Percentiles rank a stretch among this genome's conserved stretches.
phyloP scores from a whole-genome alignment of 2,888 invertebrate species.

The Herminia tarsipennalis region DNA sequence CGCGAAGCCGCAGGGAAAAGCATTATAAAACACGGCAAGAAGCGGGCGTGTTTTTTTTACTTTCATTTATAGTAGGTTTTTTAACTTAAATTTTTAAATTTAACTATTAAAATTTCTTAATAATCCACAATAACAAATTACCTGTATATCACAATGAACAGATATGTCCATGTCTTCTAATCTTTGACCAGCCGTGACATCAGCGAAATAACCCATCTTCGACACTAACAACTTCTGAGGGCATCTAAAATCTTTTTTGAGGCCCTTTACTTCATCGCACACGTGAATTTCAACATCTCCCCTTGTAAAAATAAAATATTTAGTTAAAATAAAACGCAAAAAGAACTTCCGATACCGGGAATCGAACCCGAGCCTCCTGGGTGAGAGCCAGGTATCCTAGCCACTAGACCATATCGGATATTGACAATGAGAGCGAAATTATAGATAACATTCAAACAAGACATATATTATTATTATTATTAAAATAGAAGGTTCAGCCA shows the following conservation, averaged over 20 bases:
- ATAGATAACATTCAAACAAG: background rate
- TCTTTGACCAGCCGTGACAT: constrained; percentile 92
- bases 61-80: no score
- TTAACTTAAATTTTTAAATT: no score
- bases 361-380: constrained; percentile 87
- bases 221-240: constrained; percentile 93
- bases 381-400: constrained; percentile 90
- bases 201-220: constrained; percentile 98
- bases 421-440: constrained; percentile 33
- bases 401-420: constrained; percentile 87
- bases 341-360: constrained; percentile 84
- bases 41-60: no score
- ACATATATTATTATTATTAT: no score
- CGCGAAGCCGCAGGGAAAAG: no score
- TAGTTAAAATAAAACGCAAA: no score
- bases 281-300: constrained; percentile 97
- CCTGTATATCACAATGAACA: constrained; percentile 97
- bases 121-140: constrained; percentile 56
- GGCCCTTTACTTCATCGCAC: constrained; percentile 96
- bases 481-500: no score
- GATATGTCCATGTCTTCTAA: constrained; percentile 98
- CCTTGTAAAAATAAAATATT: constrained; percentile 68
- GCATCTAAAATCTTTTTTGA: constrained; percentile 95
- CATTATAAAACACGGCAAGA: no score
- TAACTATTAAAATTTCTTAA: background rate